Conservation (phyloP, 2,888 invertebrate species). For the Alloplasta piceator region DNA sequence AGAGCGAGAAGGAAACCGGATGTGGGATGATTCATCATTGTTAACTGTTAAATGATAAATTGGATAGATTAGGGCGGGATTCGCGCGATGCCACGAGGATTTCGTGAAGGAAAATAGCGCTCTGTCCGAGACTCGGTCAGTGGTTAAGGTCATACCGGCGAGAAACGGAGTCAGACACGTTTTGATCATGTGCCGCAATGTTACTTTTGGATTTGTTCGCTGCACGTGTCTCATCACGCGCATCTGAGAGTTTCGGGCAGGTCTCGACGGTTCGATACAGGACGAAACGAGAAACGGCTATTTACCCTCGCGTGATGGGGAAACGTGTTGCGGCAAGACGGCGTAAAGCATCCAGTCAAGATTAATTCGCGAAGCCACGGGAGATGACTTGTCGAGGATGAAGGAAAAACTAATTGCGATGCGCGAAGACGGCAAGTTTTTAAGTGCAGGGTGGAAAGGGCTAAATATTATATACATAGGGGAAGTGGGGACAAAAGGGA, state of each 20-base stretch:
- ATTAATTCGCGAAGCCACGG: too few relatives aligned
- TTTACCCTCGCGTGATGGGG: conserved; percentile 56
- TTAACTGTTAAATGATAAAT: conserved; percentile 62
- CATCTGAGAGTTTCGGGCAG: not conserved
- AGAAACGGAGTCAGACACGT: conserved; percentile 54
- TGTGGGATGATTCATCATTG: conserved; percentile 59
- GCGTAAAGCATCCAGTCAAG: conserved; percentile 17
- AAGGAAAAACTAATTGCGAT: conserved; percentile 11
- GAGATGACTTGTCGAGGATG: not conserved
- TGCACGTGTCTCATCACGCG: not conserved
- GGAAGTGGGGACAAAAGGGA: too few relatives aligned
- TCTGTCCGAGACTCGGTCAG: conserved; percentile 36
- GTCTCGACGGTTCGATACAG: conserved; percentile 20
- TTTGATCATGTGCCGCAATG: conserved; percentile 8
- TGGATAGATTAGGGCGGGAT: conserved; percentile 59
- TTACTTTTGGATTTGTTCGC: not conserved
- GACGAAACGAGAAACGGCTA: conserved; percentile 8
- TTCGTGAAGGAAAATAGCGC: conserved; percentile 25
- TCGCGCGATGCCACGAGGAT: not conserved
- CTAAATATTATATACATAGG: not conserved
- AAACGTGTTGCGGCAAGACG: conserved; percentile 44
- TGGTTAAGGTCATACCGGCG: conserved; percentile 56
- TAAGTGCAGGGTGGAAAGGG: not conserved
- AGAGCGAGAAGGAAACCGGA: conserved; percentile 28
- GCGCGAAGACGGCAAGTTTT: not conserved